Base-by-base conservation (phyloP, 2,113 vertebrate genomes). In the Copsychus sechellarum region DNA sequence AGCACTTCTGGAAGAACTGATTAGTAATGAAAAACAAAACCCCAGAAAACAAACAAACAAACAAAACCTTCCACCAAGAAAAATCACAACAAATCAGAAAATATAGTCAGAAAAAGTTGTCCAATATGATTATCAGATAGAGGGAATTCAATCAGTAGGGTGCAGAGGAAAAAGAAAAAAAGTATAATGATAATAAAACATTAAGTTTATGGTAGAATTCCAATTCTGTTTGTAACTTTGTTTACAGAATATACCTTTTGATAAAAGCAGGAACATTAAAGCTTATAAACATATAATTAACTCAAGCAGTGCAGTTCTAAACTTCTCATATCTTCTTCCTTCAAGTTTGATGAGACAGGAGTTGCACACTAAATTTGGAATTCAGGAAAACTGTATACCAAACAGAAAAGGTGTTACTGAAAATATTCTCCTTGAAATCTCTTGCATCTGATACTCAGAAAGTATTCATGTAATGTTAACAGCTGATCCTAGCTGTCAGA, bases 401-500 rank as follows among this genome's bases (percentile, higher is more conserved):
- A 36, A 42, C 5, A 77, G 29, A 92, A 87, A 6, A 85, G 42
- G 19, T 65, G 40, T 58, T 60, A 60, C 42, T 76, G 50, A 79
- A 93, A 87, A 74, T 84, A 78, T 15, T 65, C 31, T 81, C 25
- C 11, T 51, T 86, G 57, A 56, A 81, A 74, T 72, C 40, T 47
- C 70, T 86, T 94, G 28, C 66, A 34, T 91, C 78, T 73, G 62
- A 77, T 25, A 69, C 47, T 40, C 23, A 23, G 57, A 43, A 92
- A 60, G 25, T 64, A 57, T 51, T 93, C 33, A 38, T 73, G 50
- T 73, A 77, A 50, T n/a, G 38, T 48, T 77, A 81, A 36, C 69
- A 91, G 60, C 60, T 87, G 66, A 92, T 92, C 47, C 51, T 54
- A 64, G 53, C 64, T 95, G 73, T 87, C 69, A 92, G 54, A 78